A percentile compares a stretch with the other conserved stretches of the same genome.
These are phyloP conservation scores for Marisa cornuarietis DNA, from an alignment of 1,140 invertebrate species.

Conservation along the genomic window DNA sequence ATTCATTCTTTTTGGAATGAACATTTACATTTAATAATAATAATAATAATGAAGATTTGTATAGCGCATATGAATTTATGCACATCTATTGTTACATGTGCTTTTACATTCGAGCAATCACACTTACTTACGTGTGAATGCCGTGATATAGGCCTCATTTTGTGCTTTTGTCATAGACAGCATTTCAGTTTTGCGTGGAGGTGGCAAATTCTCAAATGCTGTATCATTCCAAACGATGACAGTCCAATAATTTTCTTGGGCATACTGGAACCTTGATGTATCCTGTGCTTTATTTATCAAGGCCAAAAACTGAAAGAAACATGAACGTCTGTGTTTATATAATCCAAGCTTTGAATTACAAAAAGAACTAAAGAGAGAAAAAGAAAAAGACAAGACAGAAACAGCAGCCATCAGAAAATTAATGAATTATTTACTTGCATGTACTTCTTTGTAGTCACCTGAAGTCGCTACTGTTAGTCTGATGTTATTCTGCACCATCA, in stretches of 20 bases:
- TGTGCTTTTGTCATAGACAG: slow-evolving; percentile 12
- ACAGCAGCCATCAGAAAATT: no score
- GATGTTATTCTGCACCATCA: no score
- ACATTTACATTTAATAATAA: no score
- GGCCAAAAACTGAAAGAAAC: slow-evolving; percentile 15
- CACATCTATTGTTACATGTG: background rate
- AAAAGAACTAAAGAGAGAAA: no score
- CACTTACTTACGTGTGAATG: slow-evolving; percentile 29
- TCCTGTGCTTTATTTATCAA: background rate
- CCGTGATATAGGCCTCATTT: slow-evolving; percentile 23
- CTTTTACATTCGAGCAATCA: background rate
- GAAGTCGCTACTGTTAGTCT: no score
- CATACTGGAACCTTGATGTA: background rate
- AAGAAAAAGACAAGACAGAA: no score
- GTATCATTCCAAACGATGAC: slow-evolving; percentile 38
- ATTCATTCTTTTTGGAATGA: background rate
- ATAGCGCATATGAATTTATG: background rate
- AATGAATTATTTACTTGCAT: no score
- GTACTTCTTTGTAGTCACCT: no score
- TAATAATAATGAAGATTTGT: no score
- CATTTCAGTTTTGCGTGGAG: slow-evolving; percentile 4
- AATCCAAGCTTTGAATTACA: no score
- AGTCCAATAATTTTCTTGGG: slow-evolving; percentile 8
- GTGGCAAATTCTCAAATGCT: slow-evolving; percentile 30
- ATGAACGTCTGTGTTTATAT: no score